These are phyloP conservation scores for Indicator maculatus DNA, from an alignment of 2,113 vertebrate genomes.

Conservation along the genomic window DNA sequence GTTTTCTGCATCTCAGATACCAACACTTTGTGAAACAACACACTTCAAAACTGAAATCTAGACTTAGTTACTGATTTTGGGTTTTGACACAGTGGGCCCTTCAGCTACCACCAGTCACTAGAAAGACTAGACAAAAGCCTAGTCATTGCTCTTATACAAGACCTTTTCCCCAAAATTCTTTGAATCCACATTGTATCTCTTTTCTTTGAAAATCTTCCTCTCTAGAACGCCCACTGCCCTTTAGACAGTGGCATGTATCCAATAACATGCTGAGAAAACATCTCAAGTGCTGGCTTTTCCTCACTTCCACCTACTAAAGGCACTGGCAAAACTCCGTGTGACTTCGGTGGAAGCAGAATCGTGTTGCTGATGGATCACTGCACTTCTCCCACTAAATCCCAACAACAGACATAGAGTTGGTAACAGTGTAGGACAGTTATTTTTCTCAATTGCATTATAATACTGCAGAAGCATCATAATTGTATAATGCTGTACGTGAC, in stretches of 20 bases:
- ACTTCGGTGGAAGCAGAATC: constrained; percentile 13
- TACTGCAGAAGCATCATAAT: not conserved
- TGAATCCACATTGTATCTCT: not conserved
- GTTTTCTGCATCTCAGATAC: not conserved
- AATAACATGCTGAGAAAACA: not conserved
- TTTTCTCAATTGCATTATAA: constrained; percentile 12
- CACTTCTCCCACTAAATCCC: not conserved
- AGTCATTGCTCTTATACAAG: not conserved
- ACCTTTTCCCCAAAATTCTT: not conserved
- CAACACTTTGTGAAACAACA: not conserved
- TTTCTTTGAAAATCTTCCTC: not conserved
- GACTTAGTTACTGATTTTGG: not conserved
- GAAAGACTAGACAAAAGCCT: not conserved
- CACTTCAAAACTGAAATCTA: not conserved
- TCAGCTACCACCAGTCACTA: not conserved
- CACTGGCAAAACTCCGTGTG: not conserved
- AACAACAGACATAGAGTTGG: not conserved
- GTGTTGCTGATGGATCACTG: not conserved
- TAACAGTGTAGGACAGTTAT: not conserved
- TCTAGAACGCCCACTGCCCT: constrained; percentile 32
- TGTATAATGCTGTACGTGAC: constrained; percentile 25
- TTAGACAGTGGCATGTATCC: not conserved
- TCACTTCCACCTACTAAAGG: not conserved
- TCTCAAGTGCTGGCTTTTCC: constrained; percentile 1
- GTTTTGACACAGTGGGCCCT: not conserved